Base-by-base conservation (phyloP, 2,113 vertebrate genomes). In the Cariama cristata region DNA sequence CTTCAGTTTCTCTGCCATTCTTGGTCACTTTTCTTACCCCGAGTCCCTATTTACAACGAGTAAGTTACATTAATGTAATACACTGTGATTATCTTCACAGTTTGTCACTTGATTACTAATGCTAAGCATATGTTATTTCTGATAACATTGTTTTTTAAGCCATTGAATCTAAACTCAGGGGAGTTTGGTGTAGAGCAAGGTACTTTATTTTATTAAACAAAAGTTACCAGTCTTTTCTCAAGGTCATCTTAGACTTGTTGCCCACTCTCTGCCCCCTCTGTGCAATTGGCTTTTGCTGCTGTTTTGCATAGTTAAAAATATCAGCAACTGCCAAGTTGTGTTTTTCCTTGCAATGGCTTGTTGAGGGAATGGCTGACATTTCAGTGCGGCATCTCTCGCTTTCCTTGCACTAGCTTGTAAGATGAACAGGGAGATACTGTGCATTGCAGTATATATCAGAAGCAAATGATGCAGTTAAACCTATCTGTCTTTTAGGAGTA, bases 401-500 rank as follows among this genome's bases (percentile, higher is more conserved):
- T 76, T 81, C 62, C 38, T 86, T 73, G 35, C 50, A 17, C 7
- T 33, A 22, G 27, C 15, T 56, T 52, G 21, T 64, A 40, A 59
- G 49, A 30, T 38, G 62, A 84, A n/a, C 0, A 0, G 44, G 22
- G 12, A 75, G 53, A 63, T 82, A 24, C 16, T 30, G 14, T 50
- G 24, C 27, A 4, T 64, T 87, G 56, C 64, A 40, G 5, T 45
- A 0, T 63, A 22, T 18, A 11, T 64, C 58, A 53, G 67, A 58
- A 66, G 12, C 32, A 84, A 86, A 50, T 58, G 3, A n/a, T 4
- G 21, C 21, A n/a, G 16, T 49, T 79, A 76, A 21, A 27, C 42
- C 24, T 73, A 0, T 32, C 47, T 7, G 0, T 45, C 21, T 91
- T 73, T 60, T 77, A 58, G 40, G 9, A 21, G 4, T 40, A 18